phyloP scores from a whole-genome alignment of 2,888 invertebrate species.

The Drosophila tanythrix region DNA sequence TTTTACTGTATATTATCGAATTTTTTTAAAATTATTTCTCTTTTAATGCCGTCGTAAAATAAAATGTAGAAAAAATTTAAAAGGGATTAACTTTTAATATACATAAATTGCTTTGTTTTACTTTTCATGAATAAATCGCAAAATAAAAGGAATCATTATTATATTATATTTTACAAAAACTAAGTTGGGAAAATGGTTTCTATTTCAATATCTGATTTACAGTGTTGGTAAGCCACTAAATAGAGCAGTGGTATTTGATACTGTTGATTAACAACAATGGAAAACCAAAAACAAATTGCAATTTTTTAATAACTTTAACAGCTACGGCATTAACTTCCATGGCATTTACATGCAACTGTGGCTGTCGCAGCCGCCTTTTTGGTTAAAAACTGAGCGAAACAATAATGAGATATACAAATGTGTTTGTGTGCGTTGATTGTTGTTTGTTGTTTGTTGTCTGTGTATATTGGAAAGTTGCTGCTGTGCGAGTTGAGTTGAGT shows the following conservation, averaged over 20 bases:
- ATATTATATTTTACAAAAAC: background rate
- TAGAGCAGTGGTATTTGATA: background rate
- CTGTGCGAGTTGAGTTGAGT: constrained; percentile 39
- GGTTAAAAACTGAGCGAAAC: constrained; percentile 59
- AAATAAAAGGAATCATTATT: background rate
- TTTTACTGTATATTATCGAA: background rate
- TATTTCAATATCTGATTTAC: background rate
- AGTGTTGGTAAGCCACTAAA: background rate
- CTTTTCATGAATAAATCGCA: background rate
- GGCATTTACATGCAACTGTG: constrained; percentile 55
- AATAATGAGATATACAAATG: constrained; percentile 71
- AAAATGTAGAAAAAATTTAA: background rate
- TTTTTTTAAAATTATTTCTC: background rate
- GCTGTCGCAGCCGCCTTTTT: constrained; percentile 16
- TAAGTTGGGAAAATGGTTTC: background rate
- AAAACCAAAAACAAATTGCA: background rate
- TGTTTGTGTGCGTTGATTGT: constrained; percentile 27
- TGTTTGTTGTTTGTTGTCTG: constrained; percentile 41
- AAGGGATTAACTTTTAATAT: background rate
- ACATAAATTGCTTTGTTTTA: background rate
- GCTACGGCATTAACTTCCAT: constrained; percentile 15
- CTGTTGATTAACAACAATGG: background rate
- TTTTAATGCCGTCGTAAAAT: background rate
- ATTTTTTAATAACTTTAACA: background rate
- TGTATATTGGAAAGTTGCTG: constrained; percentile 74